These are phyloP conservation scores for Camponotus pennsylvanicus DNA, from an alignment of 1,140 invertebrate genomes.

Conservation along the genomic window DNA sequence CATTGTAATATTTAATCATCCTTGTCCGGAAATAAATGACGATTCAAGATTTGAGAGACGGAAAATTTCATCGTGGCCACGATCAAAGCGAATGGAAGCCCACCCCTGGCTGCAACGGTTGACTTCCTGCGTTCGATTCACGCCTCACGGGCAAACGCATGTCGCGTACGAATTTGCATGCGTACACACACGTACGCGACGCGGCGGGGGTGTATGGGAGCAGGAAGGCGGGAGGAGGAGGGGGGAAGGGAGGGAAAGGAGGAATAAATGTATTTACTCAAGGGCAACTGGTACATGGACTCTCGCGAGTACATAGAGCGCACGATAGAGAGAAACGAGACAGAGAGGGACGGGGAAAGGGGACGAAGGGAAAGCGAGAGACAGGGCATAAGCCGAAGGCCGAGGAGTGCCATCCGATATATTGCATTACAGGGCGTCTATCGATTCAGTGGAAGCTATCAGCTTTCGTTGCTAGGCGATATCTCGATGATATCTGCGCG, in stretches of 20 bases:
- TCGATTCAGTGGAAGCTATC: slow-evolving; percentile 81
- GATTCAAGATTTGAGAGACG: background rate
- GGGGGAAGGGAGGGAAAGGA: slow-evolving; percentile 7
- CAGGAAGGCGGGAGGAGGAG: background rate
- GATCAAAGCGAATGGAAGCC: slow-evolving; percentile 26
- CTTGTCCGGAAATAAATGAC: background rate
- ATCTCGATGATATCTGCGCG: slow-evolving; percentile 78
- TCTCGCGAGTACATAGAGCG: slow-evolving; percentile 40
- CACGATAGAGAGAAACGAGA: slow-evolving; percentile 43
- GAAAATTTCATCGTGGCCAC: slow-evolving; percentile 25
- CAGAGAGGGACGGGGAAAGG: slow-evolving; percentile 7
- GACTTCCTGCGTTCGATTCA: slow-evolving; percentile 64
- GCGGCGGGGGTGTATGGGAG: background rate
- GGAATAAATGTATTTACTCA: slow-evolving; percentile 73
- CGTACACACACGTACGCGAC: slow-evolving; percentile 46
- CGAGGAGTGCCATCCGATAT: slow-evolving; percentile 75
- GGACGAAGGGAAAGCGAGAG: slow-evolving; percentile 30
- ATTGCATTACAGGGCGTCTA: slow-evolving; percentile 79
- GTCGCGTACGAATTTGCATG: slow-evolving; percentile 69
- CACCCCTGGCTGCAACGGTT: slow-evolving; percentile 27
- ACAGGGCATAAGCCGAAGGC: slow-evolving; percentile 69
- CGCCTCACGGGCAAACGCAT: slow-evolving; percentile 67
- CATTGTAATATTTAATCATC: background rate
- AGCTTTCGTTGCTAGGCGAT: slow-evolving; percentile 83
- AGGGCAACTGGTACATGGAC: slow-evolving; percentile 65